A percentile compares a stretch with the other conserved stretches of the same genome.
These are phyloP conservation scores for Conus ventricosus DNA, from an alignment of 1,140 invertebrate species.

Conservation along the genomic window DNA sequence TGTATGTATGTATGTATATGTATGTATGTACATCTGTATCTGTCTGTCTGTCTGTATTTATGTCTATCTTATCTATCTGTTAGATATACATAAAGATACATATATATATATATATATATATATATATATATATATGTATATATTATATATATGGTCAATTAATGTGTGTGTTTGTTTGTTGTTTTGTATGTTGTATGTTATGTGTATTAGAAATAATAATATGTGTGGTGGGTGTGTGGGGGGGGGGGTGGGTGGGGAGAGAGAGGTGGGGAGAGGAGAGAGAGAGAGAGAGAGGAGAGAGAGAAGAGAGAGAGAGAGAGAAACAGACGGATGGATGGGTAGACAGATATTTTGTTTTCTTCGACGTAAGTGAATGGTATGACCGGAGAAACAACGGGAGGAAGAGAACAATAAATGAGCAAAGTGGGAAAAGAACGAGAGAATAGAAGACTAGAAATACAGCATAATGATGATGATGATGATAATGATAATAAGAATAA, in stretches of 20 bases:
- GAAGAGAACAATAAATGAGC: neutral
- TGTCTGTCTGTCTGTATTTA: neutral
- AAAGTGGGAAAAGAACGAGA: neutral
- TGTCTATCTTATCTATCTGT: neutral
- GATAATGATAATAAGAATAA: no score
- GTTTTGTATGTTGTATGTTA: no score
- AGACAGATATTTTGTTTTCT: no score
- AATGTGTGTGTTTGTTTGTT: no score
- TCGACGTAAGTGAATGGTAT: neutral
- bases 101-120: no score
- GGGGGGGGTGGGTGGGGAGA: neutral
- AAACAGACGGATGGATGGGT: no score
- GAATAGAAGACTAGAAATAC: neutral
- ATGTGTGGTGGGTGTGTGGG: neutral
- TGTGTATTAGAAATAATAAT: no score
- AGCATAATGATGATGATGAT: no score
- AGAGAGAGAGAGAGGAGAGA: slow-evolving; percentile 26
- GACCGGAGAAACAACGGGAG: neutral
- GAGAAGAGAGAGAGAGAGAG: slow-evolving; percentile 15
- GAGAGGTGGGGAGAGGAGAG: neutral
- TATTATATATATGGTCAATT: no score
- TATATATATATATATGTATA: no score
- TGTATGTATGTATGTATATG: neutral
- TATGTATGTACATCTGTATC: neutral
- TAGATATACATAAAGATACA: no score